Conservation (phyloP, 2,888 invertebrate species). For the Charanyca ferruginea region DNA sequence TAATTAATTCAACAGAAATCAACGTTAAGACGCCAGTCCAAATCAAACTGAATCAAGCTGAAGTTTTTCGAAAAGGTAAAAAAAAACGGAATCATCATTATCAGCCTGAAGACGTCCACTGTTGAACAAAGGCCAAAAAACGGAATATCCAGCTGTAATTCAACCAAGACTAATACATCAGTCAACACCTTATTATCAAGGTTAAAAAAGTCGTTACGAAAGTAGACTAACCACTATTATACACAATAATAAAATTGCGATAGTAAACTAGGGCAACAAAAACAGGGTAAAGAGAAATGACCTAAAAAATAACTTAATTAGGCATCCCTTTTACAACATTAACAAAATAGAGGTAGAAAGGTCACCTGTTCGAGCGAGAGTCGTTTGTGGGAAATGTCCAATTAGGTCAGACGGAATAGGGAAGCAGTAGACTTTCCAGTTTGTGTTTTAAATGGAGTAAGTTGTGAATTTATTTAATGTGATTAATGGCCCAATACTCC, state of each 20-base stretch:
- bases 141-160: not conserved
- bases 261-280: conserved; percentile 48
- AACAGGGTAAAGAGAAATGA: conserved; percentile 61
- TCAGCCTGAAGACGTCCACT: too few species aligned
- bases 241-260: conserved; percentile 31
- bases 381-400: conserved; percentile 45
- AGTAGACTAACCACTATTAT: conserved; percentile 21
- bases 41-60: not conserved
- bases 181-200: conserved; percentile 19
- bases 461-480: too few species aligned
- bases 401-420: conserved; percentile 47
- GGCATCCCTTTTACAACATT: conserved; percentile 57
- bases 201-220: conserved; percentile 10
- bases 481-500: too few species aligned
- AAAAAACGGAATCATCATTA: too few species aligned
- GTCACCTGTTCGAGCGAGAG: conserved; percentile 31
- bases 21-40: not conserved
- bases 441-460: conserved; percentile 33
- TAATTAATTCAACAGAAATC: not conserved
- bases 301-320: conserved; percentile 63
- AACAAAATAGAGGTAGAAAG: conserved; percentile 54
- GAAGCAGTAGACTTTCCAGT: conserved; percentile 32
- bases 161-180: not conserved
- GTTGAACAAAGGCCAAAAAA: too few species aligned
- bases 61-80: too few species aligned